Evolutionary conservation across 2,888 invertebrate species (phyloP), one percentile per base, ranked within the genome.

Genomic region (Eretmocerus hayati): DNA sequence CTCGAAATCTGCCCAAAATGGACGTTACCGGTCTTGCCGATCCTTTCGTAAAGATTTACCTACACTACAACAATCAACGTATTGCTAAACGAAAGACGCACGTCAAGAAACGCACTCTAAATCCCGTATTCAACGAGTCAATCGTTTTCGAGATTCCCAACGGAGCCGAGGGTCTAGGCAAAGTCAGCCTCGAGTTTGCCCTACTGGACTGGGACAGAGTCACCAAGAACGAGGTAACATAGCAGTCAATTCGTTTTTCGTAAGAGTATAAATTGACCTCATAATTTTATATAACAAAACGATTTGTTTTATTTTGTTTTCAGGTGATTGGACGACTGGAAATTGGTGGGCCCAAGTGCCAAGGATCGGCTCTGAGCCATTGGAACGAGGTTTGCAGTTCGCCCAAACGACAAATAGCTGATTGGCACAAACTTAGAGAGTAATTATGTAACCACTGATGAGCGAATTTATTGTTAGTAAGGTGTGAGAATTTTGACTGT

Each of bases 81-180:
- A 90, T 97, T 63, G 92, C 94, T 41, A 99, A 97, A 79, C 96
- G 96, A 81, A 96, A 97, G 79, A 97, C 97, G 0, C 96, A 96
- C 72, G 95, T 97, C 41, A 96, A 96, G 81, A 97, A 95, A 73
- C 83, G 95, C 48, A 97, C 97, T 1, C 77, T 95, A 61, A 94
- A 93, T 76, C 99, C 97, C 1, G 95, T 99, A 47, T 99, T 95
- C 79, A 99, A 99, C 77, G 97, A 99, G 75, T 94, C 94, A 45
- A 96, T 99, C 74, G 90, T 94, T 46, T 97, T 97, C 71, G 96
- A 97, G 64, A 90, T 97, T 58, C 95, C 93, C 16, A 83, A 85
- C 41, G 80, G 81, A 45, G 81, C 81, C 35, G 88, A 87, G 58
- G 83, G 85, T 13, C 80, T 92, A 56, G 86, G 84, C 64, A 85